Evolutionary conservation across 2,888 invertebrate genomes (phyloP).

Genomic region (Drosophila meridiana): DNA sequence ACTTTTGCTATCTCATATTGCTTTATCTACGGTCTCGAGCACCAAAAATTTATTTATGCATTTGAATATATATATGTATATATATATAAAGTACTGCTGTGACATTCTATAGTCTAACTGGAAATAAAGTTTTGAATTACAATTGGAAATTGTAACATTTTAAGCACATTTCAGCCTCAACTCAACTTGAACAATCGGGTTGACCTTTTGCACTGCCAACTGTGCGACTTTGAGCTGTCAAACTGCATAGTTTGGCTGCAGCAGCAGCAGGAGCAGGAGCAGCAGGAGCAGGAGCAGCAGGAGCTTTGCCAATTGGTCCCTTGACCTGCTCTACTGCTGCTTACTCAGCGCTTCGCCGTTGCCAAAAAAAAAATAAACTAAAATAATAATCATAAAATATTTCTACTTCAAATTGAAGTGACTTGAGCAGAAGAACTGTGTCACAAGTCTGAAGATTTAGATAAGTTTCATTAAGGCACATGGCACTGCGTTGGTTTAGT

Average conservation of each 20-base stretch:
- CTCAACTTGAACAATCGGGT: conserved; percentile 14
- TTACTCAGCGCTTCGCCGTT: background rate
- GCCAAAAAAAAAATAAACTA: conserved; percentile 16
- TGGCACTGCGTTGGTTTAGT: conserved; percentile 21
- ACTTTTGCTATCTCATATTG: conserved; percentile 1
- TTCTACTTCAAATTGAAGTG: conserved; percentile 2
- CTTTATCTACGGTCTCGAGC: background rate
- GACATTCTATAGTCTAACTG: conserved; percentile 14
- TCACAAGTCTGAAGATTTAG: conserved; percentile 33
- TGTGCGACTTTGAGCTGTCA: conserved; percentile 36
- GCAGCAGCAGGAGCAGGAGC: too few species aligned
- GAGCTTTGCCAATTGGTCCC: conserved; percentile 16
- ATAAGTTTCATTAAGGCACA: conserved; percentile 52
- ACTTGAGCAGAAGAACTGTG: background rate
- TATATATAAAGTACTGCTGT: background rate
- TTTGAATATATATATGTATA: background rate
- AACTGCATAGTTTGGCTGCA: conserved; percentile 17
- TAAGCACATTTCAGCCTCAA: conserved; percentile 40
- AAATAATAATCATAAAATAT: conserved; percentile 13
- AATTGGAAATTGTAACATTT: conserved; percentile 51
- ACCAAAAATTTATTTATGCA: conserved; percentile 4
- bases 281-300: background rate
- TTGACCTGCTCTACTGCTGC: conserved; percentile 26
- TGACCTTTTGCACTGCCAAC: conserved; percentile 51
- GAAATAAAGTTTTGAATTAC: conserved; percentile 49